These are phyloP conservation scores for Vanessa cardui DNA, from an alignment of 2,888 invertebrate genomes.

Conservation along the genomic window DNA sequence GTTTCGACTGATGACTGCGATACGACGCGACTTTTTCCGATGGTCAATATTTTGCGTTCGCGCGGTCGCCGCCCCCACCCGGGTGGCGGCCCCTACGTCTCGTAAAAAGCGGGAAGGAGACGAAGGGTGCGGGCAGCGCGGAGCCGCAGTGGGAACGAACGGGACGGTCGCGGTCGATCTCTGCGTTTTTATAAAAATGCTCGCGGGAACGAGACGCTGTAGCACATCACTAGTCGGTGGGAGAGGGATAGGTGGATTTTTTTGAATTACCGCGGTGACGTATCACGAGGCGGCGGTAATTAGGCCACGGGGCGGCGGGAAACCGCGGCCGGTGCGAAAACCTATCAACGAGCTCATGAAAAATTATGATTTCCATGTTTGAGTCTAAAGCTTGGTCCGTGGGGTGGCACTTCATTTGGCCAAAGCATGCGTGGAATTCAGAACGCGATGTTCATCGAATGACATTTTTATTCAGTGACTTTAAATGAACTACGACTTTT, in stretches of 20 bases:
- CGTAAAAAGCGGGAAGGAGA: constrained; percentile 84
- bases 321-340: constrained; percentile 80
- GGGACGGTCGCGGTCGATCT: constrained; percentile 78
- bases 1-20: constrained; percentile 84
- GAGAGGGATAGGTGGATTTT: constrained; percentile 79
- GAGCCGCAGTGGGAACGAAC: constrained; percentile 75
- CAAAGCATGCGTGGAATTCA: constrained; percentile 64
- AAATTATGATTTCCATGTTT: constrained; percentile 80
- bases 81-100: constrained; percentile 80
- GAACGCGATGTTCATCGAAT: constrained; percentile 53
- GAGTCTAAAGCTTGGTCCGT: constrained; percentile 56
- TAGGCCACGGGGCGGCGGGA: constrained; percentile 82
- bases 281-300: constrained; percentile 80
- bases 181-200: constrained; percentile 83
- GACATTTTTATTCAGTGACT: constrained; percentile 44
- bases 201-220: constrained; percentile 70
- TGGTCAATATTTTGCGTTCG: constrained; percentile 84
- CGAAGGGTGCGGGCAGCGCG: constrained; percentile 77
- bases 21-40: constrained; percentile 84
- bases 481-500: constrained; percentile 7
- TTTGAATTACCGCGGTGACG: constrained; percentile 80
- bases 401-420: constrained; percentile 70
- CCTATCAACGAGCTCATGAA: constrained; percentile 83
- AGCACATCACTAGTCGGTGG: constrained; percentile 53
- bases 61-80: constrained; percentile 81